Evolutionary conservation across 2,888 invertebrate genomes (phyloP).

Genomic region (Drosophila atripex): DNA sequence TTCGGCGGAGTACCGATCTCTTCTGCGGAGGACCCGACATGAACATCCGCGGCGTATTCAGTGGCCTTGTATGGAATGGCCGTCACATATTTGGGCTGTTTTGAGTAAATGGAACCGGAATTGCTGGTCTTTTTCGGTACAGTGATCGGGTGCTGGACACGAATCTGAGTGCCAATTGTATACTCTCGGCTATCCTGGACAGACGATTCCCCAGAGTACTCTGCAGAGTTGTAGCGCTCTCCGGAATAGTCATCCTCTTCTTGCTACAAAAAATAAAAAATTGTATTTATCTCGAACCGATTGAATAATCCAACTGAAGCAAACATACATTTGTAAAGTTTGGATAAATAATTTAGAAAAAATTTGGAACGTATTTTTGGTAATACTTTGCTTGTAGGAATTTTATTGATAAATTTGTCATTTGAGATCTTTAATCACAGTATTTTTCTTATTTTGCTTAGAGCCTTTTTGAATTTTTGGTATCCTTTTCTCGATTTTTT

Average conservation of each 20-base stretch:
- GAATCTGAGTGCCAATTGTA: constrained; percentile 81
- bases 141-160: constrained; percentile 80
- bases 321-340: not conserved
- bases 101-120: constrained; percentile 51
- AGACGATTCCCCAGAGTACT: constrained; percentile 73
- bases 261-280: constrained; percentile 34
- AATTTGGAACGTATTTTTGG: not conserved
- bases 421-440: constrained; percentile 1
- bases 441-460: not conserved
- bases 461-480: not conserved
- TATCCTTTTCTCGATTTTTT: not conserved
- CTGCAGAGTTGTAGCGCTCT: constrained; percentile 71
- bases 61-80: constrained; percentile 57
- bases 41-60: constrained; percentile 50
- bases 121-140: constrained; percentile 69
- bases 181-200: constrained; percentile 79
- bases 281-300: no score
- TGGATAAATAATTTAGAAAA: not conserved
- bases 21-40: constrained; percentile 26
- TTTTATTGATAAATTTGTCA: not conserved
- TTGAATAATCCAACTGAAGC: not conserved
- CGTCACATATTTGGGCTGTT: constrained; percentile 68
- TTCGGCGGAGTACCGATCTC: constrained; percentile 58
- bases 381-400: not conserved
- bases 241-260: constrained; percentile 80